Conservation (phyloP, 2,888 invertebrate species). For the Trachelus troglodyta region DNA sequence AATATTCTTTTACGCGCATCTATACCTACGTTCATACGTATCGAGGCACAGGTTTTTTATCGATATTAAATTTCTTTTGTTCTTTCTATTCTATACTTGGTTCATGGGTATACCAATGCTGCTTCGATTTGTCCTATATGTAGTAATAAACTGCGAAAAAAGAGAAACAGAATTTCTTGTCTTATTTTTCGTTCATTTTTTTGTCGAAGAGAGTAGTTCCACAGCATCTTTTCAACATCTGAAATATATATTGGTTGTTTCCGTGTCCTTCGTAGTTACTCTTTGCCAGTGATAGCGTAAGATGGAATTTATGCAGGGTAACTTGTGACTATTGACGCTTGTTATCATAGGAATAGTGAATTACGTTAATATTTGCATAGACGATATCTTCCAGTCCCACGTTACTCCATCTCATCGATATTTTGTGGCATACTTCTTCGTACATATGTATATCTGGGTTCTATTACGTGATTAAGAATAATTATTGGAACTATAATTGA, state of each 20-base stretch:
- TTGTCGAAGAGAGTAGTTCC: not conserved
- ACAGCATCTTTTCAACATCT: not conserved
- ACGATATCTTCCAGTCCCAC: constrained; percentile 7
- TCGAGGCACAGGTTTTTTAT: not conserved
- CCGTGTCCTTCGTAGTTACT: not conserved
- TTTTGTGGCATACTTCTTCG: not conserved
- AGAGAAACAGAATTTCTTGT: not conserved
- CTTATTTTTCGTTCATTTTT: no score
- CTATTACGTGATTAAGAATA: no score
- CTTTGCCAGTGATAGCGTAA: not conserved
- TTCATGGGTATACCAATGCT: not conserved
- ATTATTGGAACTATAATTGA: no score
- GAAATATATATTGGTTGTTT: not conserved
- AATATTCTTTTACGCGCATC: not conserved
- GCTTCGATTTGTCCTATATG: not conserved
- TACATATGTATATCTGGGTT: no score
- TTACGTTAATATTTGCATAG: constrained; percentile 31
- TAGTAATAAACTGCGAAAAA: not conserved
- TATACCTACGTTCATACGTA: not conserved
- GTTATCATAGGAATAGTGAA: constrained; percentile 27
- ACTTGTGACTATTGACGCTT: constrained; percentile 16
- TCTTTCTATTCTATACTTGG: not conserved
- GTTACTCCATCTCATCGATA: not conserved
- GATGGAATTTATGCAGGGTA: not conserved
- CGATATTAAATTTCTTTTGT: not conserved